Evolutionary conservation across 1,140 invertebrate species (phyloP), one percentile per base, ranked within the genome.

Genomic region (Tachypleus tridentatus): DNA sequence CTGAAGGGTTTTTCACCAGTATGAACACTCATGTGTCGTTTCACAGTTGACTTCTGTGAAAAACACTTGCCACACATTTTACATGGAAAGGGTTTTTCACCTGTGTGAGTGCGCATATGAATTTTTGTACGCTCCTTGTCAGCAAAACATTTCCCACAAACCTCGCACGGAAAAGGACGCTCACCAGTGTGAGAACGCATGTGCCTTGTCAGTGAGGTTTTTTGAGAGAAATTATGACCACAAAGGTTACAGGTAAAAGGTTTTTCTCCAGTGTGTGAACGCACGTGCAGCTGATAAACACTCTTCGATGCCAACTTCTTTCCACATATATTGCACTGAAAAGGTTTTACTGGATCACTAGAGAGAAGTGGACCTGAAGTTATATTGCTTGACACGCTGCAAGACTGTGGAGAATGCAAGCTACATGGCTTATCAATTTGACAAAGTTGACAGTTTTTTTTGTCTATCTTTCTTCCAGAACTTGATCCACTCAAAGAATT

Each of bases 231-330:
- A 50, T 91, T 83, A 66, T 95, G 82, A 74, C 95, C 92, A 77
- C 97, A 99, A 64, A 98, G 91, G 6, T 91, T 88, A 82, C 97
- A 99, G 66, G 88, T 85, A 74, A 87, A 93, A 62, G 93, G 91
- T 69, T 91, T 87, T 70, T 84, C 82, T 3, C 79, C 82, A 54
- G 79, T 80, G 68, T 86, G 84, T 47, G 83, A 83, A 58, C 83
- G 70, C n/a, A 82, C 77, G 71, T 86, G 85, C 67, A 73, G 64
- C 62, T 74, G 71, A 57, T 71, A 72, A 53, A 72, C 71, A 57
- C 72, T 72, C 53, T 71, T 70, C 3, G 72, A 70, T 5, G 71
- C 72, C 58, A 72, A 63, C 49, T 72, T 66, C 49, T 72, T 72
- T 47, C 67, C 68, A 65, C 72, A 72, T 51, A 72, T 47, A 8